Percentiles rank a stretch among this genome's conserved stretches.
Evolutionary conservation across 2,888 invertebrate genomes (phyloP).

Genomic region (Temnothorax unifasciatus): DNA sequence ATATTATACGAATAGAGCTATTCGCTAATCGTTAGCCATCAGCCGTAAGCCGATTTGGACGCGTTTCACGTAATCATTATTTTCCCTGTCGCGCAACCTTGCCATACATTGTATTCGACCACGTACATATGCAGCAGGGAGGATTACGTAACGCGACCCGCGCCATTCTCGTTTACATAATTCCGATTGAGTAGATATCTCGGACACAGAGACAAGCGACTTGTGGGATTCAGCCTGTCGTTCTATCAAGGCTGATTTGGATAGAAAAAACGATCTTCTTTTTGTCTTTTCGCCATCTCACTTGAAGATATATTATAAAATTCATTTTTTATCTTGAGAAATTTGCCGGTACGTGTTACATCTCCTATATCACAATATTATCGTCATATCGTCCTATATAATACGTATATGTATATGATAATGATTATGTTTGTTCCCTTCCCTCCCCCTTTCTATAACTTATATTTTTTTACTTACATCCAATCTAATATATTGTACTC

Average conservation of each 20-base stretch:
- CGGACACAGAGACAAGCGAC: neutral
- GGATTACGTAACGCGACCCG: slow-evolving; percentile 63
- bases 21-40: slow-evolving; percentile 22
- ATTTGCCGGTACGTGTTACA: neutral
- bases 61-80: slow-evolving; percentile 59
- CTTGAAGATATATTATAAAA: neutral
- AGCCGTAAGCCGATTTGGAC: neutral
- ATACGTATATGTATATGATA: too few species aligned
- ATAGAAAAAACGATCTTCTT: neutral
- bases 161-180: slow-evolving; percentile 62
- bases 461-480: neutral
- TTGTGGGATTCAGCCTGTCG: neutral
- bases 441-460: neutral
- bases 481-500: too few species aligned
- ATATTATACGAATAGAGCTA: neutral
- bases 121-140: slow-evolving; percentile 46
- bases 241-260: neutral
- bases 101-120: slow-evolving; percentile 64
- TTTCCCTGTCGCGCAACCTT: slow-evolving; percentile 63
- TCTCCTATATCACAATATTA: neutral
- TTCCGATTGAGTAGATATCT: slow-evolving; percentile 43
- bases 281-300: neutral
- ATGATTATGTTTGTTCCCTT: neutral
- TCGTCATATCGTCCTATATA: too few species aligned
- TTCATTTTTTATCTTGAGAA: neutral